phyloP scores from a whole-genome alignment of 2,797 vertebrate genomes.

The Knipowitschia caucasica region DNA sequence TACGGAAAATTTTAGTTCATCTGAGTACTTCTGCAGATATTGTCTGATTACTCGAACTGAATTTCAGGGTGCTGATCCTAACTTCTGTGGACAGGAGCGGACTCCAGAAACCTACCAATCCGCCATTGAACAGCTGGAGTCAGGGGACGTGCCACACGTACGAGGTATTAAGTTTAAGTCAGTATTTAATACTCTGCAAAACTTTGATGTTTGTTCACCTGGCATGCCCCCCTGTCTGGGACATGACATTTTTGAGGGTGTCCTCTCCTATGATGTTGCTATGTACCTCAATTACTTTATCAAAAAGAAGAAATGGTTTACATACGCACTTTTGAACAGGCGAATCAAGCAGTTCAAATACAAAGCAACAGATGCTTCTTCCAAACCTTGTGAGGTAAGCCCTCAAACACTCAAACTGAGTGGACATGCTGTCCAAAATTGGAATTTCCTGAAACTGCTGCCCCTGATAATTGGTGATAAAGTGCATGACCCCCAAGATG shows the following conservation, averaged over 20 bases:
- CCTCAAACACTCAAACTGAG: neutral
- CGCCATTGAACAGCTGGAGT: too few relatives aligned
- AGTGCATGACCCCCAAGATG: slow-evolving; percentile 19
- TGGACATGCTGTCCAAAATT: slow-evolving; percentile 19
- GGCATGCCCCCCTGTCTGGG: slow-evolving; percentile 32
- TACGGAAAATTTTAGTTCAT: slow-evolving; percentile 24
- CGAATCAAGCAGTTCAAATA: slow-evolving; percentile 21
- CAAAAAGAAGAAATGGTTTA: slow-evolving; percentile 29
- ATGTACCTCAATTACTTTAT: slow-evolving; percentile 15
- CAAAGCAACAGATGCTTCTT: slow-evolving; percentile 9
- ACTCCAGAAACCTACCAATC: slow-evolving; percentile 10
- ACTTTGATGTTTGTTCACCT: slow-evolving; percentile 38
- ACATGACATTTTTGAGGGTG: slow-evolving; percentile 35
- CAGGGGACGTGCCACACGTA: too few relatives aligned
- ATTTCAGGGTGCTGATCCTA: slow-evolving; percentile 21
- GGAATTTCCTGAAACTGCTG: slow-evolving; percentile 10
- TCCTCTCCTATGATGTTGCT: slow-evolving; percentile 36
- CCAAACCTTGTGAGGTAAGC: slow-evolving; percentile 15
- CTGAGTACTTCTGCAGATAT: slow-evolving; percentile 33
- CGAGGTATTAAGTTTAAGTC: slow-evolving; percentile 26
- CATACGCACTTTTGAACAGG: slow-evolving; percentile 14
- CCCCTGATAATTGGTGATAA: slow-evolving; percentile 22
- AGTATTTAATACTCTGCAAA: slow-evolving; percentile 24
- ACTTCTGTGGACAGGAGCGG: slow-evolving; percentile 17
- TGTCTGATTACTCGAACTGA: slow-evolving; percentile 11